A percentile compares a stretch with the other conserved stretches of the same genome.
phyloP scores from a whole-genome alignment of 2,113 vertebrate species.

The Eptatretus burgeri region DNA sequence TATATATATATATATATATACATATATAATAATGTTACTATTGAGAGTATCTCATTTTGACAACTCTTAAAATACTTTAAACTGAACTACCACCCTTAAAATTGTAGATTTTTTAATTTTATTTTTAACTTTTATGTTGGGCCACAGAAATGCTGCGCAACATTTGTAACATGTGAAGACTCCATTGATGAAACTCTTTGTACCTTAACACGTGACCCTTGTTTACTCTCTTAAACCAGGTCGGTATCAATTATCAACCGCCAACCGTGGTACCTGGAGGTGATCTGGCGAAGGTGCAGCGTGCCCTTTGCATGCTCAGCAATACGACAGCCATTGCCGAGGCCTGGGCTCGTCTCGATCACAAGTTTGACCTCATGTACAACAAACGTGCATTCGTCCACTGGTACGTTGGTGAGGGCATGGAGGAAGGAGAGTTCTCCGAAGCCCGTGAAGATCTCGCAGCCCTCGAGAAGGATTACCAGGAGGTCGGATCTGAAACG shows the following conservation, averaged over 20 bases:
- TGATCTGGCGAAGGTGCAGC: conserved; percentile 36
- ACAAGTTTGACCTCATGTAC: conserved; percentile 47
- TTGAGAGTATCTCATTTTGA: no score
- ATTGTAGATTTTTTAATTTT: no score
- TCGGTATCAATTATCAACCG: conserved; percentile 41
- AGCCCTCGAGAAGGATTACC: conserved; percentile 14
- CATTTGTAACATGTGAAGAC: no score
- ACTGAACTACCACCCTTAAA: no score
- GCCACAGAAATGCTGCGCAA: no score
- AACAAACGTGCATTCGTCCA: conserved; percentile 30
- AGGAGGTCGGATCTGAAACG: conserved; percentile 9
- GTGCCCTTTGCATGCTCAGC: conserved; percentile 39
- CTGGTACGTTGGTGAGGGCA: conserved; percentile 16
- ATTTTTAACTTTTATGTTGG: no score
- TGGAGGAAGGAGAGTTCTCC: conserved; percentile 12
- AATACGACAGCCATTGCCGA: conserved; percentile 40
- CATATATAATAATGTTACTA: no score
- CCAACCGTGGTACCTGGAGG: conserved; percentile 37
- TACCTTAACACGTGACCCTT: conserved; percentile 12
- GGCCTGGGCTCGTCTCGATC: conserved; percentile 39
- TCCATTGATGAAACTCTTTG: no score
- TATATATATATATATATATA: no score
- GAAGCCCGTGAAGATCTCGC: conserved; percentile 12
- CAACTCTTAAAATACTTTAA: no score
- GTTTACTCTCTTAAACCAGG: conserved; percentile 45